A percentile compares a stretch with the other conserved stretches of the same genome.
phyloP scores from a whole-genome alignment of 2,797 vertebrate species.

The Manis pentadactyla region DNA sequence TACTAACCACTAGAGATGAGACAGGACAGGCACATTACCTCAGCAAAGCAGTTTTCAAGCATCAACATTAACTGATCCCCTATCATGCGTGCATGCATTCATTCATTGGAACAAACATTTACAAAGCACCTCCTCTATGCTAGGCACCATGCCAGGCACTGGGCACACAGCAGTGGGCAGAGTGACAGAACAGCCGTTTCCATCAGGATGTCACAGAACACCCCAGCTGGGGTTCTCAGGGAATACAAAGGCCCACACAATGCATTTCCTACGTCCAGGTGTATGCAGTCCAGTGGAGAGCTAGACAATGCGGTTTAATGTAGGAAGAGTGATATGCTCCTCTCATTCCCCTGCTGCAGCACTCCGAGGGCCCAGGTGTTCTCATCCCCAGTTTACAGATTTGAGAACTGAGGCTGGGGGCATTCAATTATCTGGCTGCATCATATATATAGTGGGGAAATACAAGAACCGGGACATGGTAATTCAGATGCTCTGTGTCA shows the following conservation, averaged over 20 bases:
- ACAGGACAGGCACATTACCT: background rate
- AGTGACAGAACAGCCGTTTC: background rate
- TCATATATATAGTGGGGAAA: fast-evolving
- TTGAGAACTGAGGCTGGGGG: background rate
- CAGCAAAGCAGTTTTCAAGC: background rate
- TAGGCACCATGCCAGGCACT: background rate
- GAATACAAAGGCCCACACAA: background rate
- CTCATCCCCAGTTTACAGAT: background rate
- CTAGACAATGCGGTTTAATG: background rate
- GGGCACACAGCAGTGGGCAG: background rate
- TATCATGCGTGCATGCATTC: fast-evolving
- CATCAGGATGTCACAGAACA: background rate
- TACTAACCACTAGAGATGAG: background rate
- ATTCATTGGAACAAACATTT: background rate
- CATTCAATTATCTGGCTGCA: background rate
- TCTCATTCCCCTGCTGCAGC: background rate
- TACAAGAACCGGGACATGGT: background rate
- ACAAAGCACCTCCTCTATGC: fast-evolving
- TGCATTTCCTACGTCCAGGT: background rate
- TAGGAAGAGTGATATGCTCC: background rate
- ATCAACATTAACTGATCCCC: background rate
- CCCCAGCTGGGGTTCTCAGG: fast-evolving
- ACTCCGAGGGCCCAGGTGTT: background rate
- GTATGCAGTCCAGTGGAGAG: background rate
- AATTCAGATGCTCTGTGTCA: background rate